Evolutionary conservation across 2,888 invertebrate genomes (phyloP), one percentile per base, ranked within the genome.

Genomic region (Eurois occulta): DNA sequence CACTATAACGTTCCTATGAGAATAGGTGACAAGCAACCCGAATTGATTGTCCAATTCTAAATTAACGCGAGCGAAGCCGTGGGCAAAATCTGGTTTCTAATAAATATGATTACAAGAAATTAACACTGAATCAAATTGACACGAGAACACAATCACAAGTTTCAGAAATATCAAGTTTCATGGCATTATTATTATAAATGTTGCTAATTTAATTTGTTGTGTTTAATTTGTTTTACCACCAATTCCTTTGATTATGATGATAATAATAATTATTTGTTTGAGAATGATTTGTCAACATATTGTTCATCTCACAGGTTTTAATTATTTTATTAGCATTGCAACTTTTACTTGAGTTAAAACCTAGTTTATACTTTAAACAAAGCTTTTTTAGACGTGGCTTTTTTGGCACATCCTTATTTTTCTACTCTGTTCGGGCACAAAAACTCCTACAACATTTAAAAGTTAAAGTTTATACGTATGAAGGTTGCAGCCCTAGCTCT

Each of bases 401-500:
- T 58, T 13, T 58, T 6, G 28, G 58, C 28, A 58, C 28, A 16
- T 28, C 16, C 58, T 58, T 28, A 28, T 58, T 28, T 58, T 16
- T 58, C 13, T 58, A 16, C 28, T 28, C 60, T 35, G 21, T 32
- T 60, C 21, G 10, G 18, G 7, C 10, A 35, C 32, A 5, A 18
- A 62, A 62, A 21, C 35, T 32, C 10, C 8, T 1, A 32, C 18
- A 60, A 60, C 32, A 32, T 60, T 60, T 16, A 58, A 38, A 66
- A 32, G 24, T 75, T 18, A 18, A 18, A 28, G 28, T 35, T 38
- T 2, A 28, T 58, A 66, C 6, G 24, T 46, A 28, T 46, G 48
- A 0, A 46, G 10, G 75, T 80, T 52, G 43, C 91, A 93, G 65
- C 93, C 93, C 92, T 92, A 88, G 24, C 16, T 48, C 55, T 78